These are phyloP conservation scores for Esox masquinongy DNA, from an alignment of 2,797 vertebrate genomes.

Conservation along the genomic window DNA sequence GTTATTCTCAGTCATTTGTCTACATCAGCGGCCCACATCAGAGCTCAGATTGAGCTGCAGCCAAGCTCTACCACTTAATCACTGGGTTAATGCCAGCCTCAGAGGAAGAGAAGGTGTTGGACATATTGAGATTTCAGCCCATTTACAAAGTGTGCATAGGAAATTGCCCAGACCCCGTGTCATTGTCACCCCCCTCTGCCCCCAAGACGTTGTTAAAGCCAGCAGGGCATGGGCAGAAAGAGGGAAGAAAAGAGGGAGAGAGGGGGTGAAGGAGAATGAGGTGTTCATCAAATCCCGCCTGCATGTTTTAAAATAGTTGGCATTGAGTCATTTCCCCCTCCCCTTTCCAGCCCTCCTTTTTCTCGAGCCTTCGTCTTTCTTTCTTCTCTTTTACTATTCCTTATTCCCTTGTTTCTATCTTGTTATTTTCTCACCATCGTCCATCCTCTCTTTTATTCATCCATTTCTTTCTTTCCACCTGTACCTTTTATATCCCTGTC, in stretches of 20 bases:
- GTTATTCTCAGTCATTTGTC: conserved; percentile 72
- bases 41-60: conserved; percentile 69
- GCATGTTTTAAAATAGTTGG: conserved; percentile 44
- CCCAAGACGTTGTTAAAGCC: conserved; percentile 47
- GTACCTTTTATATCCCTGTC: conserved; percentile 24
- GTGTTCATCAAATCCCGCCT: conserved; percentile 61
- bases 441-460: conserved; percentile 26
- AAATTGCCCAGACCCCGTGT: conserved; percentile 65
- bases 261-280: conserved; percentile 33
- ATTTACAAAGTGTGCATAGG: conserved; percentile 72
- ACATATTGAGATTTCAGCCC: conserved; percentile 71
- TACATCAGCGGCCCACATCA: conserved; percentile 60
- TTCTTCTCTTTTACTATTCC: conserved; percentile 13
- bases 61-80: conserved; percentile 76
- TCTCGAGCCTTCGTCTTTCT: conserved; percentile 22
- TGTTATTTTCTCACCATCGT: conserved; percentile 30
- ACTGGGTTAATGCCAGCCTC: conserved; percentile 76
- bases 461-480: conserved; percentile 30
- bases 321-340: conserved; percentile 25
- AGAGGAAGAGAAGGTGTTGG: conserved; percentile 48
- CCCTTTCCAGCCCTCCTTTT: conserved; percentile 30
- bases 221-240: conserved; percentile 42
- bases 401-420: conserved; percentile 14
- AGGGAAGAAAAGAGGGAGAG: conserved; percentile 13
- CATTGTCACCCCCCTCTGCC: conserved; percentile 47